phyloP scores from a whole-genome alignment of 1,140 invertebrate genomes.

The Cydia splendana region DNA sequence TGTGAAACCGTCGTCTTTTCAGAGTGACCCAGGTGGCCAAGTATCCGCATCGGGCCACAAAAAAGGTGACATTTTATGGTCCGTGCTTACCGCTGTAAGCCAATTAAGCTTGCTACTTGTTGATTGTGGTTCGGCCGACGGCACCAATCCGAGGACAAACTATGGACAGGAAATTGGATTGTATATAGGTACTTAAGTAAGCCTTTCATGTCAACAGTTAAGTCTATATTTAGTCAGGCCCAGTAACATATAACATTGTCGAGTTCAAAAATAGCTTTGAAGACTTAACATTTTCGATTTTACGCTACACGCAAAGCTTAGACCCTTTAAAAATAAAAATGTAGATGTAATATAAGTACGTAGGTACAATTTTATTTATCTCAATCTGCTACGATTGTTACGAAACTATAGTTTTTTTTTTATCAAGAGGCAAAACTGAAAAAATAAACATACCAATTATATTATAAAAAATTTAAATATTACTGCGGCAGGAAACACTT shows the following conservation, averaged over 20 bases:
- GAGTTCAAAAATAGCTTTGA: no score
- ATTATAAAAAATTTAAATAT: no score
- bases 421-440: no score
- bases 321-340: no score
- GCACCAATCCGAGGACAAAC: background rate
- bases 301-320: no score
- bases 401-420: no score
- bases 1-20: background rate
- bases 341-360: no score
- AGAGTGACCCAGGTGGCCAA: background rate
- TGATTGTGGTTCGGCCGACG: slow-evolving; percentile 2
- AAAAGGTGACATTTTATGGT: background rate
- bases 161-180: background rate
- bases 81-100: background rate
- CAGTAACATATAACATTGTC: background rate
- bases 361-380: no score
- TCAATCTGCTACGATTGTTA: no score
- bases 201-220: background rate
- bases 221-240: background rate
- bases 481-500: no score
- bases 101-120: slow-evolving; percentile 14
- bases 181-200: background rate
- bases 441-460: no score
- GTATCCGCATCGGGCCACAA: background rate
- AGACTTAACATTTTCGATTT: no score